Conservation (phyloP, 2,888 invertebrate genomes). For the Lochmaea crataegi region DNA sequence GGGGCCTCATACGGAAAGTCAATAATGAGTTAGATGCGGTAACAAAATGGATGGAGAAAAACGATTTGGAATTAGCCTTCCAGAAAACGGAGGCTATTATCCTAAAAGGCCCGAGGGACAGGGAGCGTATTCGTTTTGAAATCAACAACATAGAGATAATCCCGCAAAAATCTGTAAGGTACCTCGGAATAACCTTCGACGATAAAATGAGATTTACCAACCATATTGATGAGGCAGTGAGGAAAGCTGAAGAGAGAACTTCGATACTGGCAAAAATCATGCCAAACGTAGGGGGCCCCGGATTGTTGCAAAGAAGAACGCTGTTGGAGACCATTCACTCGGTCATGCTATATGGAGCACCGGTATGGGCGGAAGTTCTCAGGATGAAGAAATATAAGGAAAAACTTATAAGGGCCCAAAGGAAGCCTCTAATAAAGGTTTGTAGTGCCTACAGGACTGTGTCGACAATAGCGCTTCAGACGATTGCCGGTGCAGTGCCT, state of each 20-base stretch:
- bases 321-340: slow-evolving; percentile 21
- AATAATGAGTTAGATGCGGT: background rate
- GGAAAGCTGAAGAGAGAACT: slow-evolving; percentile 40
- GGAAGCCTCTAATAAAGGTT: background rate
- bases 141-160: background rate
- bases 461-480: slow-evolving; percentile 2
- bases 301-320: slow-evolving; percentile 6
- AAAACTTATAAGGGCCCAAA: too few species aligned
- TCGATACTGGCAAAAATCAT: slow-evolving; percentile 45
- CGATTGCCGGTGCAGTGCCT: slow-evolving; percentile 5
- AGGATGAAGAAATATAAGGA: slow-evolving; percentile 1
- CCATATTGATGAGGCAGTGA: slow-evolving; percentile 37
- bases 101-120: slow-evolving; percentile 14
- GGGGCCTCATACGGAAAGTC: background rate
- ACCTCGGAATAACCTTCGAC: slow-evolving; percentile 47
- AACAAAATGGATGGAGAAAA: background rate
- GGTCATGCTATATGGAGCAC: slow-evolving; percentile 23
- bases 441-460: slow-evolving; percentile 21
- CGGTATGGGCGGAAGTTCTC: slow-evolving; percentile 32
- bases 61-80: background rate
- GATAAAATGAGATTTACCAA: slow-evolving; percentile 36
- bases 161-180: slow-evolving; percentile 33
- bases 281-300: slow-evolving; percentile 38
- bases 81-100: slow-evolving; percentile 3
- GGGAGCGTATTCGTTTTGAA: slow-evolving; percentile 8